phyloP scores from a whole-genome alignment of 2,113 vertebrate genomes.

The Nanger granti region DNA sequence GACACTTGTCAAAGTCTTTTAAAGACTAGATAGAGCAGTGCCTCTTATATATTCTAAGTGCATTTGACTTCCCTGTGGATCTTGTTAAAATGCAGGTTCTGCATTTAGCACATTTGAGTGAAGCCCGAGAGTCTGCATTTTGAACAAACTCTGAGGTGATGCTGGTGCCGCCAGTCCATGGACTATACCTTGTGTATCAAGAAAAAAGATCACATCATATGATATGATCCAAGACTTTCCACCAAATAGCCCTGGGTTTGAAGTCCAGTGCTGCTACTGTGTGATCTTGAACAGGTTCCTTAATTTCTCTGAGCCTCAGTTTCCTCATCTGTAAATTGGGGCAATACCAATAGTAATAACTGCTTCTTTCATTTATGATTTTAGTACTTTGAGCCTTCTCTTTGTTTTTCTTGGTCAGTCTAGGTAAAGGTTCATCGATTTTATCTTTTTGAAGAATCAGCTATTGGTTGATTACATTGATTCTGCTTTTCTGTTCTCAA shows the following conservation, averaged over 20 bases:
- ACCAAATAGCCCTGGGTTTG: background rate
- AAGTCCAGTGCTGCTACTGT: background rate
- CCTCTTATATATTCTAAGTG: background rate
- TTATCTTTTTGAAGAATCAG: background rate
- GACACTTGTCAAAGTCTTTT: background rate
- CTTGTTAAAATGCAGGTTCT: background rate
- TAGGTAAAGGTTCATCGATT: background rate
- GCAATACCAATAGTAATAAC: background rate
- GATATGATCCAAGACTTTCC: background rate
- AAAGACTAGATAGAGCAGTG: background rate
- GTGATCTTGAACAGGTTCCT: background rate
- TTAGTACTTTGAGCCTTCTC: background rate
- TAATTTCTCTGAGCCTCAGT: background rate
- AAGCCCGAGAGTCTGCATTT: background rate
- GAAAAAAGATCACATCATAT: background rate
- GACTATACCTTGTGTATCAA: background rate
- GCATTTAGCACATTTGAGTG: background rate
- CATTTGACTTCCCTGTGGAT: background rate
- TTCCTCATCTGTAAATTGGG: background rate
- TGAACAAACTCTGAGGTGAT: background rate
- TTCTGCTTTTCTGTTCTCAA: background rate
- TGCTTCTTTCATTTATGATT: background rate
- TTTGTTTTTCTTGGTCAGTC: background rate
- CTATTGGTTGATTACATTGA: background rate
- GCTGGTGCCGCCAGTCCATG: background rate